Base-by-base conservation (phyloP, 2,797 vertebrate species). In the Argyrosomus regius region DNA sequence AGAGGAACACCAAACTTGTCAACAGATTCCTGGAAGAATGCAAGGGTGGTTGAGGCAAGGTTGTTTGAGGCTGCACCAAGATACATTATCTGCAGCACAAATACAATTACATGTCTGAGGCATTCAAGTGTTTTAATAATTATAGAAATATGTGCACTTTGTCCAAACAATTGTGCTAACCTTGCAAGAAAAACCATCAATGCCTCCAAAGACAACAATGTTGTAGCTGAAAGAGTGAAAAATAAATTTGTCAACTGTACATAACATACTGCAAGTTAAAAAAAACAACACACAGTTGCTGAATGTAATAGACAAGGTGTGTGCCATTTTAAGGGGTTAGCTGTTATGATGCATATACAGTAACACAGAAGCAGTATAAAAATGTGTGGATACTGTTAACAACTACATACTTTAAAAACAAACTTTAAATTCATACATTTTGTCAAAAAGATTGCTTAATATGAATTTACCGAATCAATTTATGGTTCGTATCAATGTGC, bases 401-500 rank as follows among this genome's bases (percentile, higher is more conserved):
- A 22, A 22, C 22, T 22, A 22, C 22, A 22, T 22, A 22, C 22
- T 22, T 22, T 22, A 22, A 22, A 22, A 22, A 22, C 22, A 22
- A 22, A 22, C 22, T 22, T 22, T 22, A 22, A 22, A 22, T 22
- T 22, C 22, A 22, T 22, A 22, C 22, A 22, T 22, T 22, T 22
- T 22, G 22, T 22, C 22, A 22, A 22, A 22, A 22, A 22, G 22
- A 22, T 22, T 22, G 22, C 22, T 22, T 11, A 46, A 28, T 26
- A 70, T 4, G 39, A 64, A 52, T 46, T 39, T 81, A 77, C 73
- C 49, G 35, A 12, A 80, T 83, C 10, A 83, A 39, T 77, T 86
- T 80, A 46, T 87, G 81, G 53, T 87, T 84, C 16, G 75, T 87
- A 52, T 83, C 67, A 3, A 80, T 86, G 48, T 84, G 76, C 54